Base-by-base conservation (phyloP, 2,797 vertebrate species). In the Columba guinea region DNA sequence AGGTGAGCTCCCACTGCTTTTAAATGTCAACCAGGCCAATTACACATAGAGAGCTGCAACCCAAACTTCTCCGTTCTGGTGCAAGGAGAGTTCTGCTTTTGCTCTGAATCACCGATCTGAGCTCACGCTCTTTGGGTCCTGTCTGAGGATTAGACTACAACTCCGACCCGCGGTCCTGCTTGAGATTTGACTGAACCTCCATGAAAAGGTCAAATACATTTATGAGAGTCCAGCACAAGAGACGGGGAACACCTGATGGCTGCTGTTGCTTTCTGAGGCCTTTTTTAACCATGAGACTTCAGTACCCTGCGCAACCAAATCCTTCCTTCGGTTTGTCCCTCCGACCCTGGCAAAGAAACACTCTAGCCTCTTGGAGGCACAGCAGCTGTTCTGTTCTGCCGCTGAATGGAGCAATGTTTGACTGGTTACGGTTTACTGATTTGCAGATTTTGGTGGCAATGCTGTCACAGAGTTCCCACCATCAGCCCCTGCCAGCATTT, bases 371-470 rank as follows among this genome's bases (percentile, higher is more conserved):
- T 60, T 74, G 35, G 35, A 90, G 35, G 58, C 83, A 94, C 52
- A 95, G 89, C 87, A 94, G 74, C 90, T 96, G 83, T 77, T 95
- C 49, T 94, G 87, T 79, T 90, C 74, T 73, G 53, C 80, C 87
- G 80, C 78, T 93, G 94, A 89, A 93, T 82, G 67, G 84, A 79
- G 77, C 68, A 87, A 93, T 81, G 44, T 89, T 95, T 94, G 59
- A 74, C 64, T 0, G 0, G 56, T 52, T 87, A 83, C 0, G 0
- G 44, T 89, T 90, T 93, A 87, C 86, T 76, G 74, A 94, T 95
- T 67, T 90, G 83, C 88, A 92, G 88, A 79, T 82, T 89, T 94
- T 79, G 90, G 88, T 96, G 93, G 77, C 85, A 79, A n/a, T 0
- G 0, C 84, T 95, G 67, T 77, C 74, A 18, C 53, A 30, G 52